Conservation (phyloP, 1,140 invertebrate genomes). For the Colletes gigas region DNA sequence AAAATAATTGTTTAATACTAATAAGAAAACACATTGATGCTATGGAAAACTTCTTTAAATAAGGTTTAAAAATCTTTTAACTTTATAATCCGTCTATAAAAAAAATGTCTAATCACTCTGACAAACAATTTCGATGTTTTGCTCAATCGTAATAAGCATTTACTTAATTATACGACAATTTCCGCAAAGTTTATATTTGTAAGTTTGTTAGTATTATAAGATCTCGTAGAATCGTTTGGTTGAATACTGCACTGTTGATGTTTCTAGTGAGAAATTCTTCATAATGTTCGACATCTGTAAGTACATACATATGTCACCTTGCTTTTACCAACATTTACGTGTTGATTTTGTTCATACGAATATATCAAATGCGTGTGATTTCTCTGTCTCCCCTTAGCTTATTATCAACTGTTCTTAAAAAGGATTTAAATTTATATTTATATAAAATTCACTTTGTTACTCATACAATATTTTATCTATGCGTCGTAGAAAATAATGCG, state of each 20-base stretch:
- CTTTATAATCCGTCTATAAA: background rate
- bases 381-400: constrained; percentile 7
- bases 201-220: constrained; percentile 12
- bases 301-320: background rate
- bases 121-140: background rate
- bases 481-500: background rate
- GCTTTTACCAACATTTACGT: constrained; percentile 13
- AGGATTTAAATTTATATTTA: background rate
- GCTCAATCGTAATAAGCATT: background rate
- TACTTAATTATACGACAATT: constrained; percentile 15
- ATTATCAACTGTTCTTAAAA: background rate
- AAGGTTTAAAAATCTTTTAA: background rate
- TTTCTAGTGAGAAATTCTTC: constrained; percentile 20
- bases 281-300: constrained; percentile 9
- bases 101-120: constrained; percentile 10
- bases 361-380: background rate
- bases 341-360: background rate
- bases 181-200: constrained; percentile 2
- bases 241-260: constrained; percentile 30
- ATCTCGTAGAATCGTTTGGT: background rate
- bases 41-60: background rate
- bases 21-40: background rate
- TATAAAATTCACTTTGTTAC: background rate
- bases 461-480: background rate
- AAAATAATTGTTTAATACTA: background rate